Evolutionary conservation across 2,797 vertebrate genomes (phyloP).

Genomic region (Cephalopachus bancanus): DNA sequence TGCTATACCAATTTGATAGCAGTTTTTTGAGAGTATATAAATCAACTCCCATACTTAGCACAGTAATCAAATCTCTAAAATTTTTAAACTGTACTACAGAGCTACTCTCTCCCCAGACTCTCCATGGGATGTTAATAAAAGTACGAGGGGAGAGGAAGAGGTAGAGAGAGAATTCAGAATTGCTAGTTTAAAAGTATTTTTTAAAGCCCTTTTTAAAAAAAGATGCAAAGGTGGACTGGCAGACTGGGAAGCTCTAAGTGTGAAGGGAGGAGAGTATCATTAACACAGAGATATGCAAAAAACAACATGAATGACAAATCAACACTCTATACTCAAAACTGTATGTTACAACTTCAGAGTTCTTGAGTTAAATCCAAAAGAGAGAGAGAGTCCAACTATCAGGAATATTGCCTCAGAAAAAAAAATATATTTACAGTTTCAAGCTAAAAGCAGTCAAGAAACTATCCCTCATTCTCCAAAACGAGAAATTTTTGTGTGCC

Average conservation of each 20-base stretch:
- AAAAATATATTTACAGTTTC: not conserved
- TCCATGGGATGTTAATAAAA: slow-evolving; percentile 15
- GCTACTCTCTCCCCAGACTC: slow-evolving; percentile 31
- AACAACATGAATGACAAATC: not conserved
- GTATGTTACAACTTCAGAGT: slow-evolving; percentile 30
- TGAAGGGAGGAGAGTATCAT: not conserved
- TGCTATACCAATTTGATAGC: not conserved
- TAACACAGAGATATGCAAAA: not conserved
- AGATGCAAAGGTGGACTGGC: not conserved
- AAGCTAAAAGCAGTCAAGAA: slow-evolving; percentile 38
- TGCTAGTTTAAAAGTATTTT: slow-evolving; percentile 41
- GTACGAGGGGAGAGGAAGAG: not conserved
- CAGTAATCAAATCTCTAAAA: slow-evolving; percentile 12
- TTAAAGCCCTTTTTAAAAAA: not conserved
- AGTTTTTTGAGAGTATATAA: not conserved
- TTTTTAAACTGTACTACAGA: not conserved
- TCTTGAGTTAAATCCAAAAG: not conserved
- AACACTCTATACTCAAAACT: slow-evolving; percentile 14
- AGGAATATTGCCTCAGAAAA: slow-evolving; percentile 50
- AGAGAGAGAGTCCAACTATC: slow-evolving; percentile 2
- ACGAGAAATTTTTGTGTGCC: not conserved
- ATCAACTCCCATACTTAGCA: not conserved
- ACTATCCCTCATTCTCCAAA: not conserved
- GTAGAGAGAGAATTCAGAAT: not conserved
- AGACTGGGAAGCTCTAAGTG: not conserved